A percentile compares a stretch with the other conserved stretches of the same genome.
Conservation (phyloP, 2,888 invertebrate genomes). For the Stenodema calcarata region DNA sequence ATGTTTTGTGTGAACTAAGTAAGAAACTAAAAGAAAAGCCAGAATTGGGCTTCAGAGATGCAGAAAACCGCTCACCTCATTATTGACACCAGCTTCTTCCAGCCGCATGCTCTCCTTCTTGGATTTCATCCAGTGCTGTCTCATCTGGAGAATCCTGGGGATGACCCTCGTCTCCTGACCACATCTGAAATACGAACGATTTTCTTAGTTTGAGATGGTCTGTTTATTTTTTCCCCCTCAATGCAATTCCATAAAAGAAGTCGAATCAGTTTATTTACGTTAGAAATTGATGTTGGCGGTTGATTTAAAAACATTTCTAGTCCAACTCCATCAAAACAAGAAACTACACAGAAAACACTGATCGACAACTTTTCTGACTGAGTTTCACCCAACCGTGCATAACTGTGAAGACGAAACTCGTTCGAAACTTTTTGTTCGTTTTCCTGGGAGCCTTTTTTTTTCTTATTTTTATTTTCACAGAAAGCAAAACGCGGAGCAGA, state of each 20-base stretch:
- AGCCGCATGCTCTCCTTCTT: conserved; percentile 89
- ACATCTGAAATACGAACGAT: conserved; percentile 64
- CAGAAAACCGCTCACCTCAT: conserved; percentile 66
- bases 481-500: not conserved
- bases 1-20: too few relatives aligned
- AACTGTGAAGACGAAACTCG: not conserved
- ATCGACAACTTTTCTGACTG: not conserved
- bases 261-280: not conserved
- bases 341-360: not conserved
- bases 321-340: not conserved
- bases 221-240: too few relatives aligned
- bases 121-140: conserved; percentile 94
- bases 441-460: not conserved
- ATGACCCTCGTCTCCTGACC: conserved; percentile 97
- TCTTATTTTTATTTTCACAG: not conserved
- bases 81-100: conserved; percentile 92
- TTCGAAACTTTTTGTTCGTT: not conserved
- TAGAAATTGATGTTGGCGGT: not conserved
- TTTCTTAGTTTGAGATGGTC: not conserved
- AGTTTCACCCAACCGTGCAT: not conserved
- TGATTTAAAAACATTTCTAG: not conserved
- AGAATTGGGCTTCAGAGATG: too few relatives aligned
- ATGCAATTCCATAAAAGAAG: too few relatives aligned
- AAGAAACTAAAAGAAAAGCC: too few relatives aligned
- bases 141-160: conserved; percentile 92